Evolutionary conservation across 1,140 invertebrate genomes (phyloP), one percentile per base, ranked within the genome.

Genomic region (Babylonia areolata): DNA sequence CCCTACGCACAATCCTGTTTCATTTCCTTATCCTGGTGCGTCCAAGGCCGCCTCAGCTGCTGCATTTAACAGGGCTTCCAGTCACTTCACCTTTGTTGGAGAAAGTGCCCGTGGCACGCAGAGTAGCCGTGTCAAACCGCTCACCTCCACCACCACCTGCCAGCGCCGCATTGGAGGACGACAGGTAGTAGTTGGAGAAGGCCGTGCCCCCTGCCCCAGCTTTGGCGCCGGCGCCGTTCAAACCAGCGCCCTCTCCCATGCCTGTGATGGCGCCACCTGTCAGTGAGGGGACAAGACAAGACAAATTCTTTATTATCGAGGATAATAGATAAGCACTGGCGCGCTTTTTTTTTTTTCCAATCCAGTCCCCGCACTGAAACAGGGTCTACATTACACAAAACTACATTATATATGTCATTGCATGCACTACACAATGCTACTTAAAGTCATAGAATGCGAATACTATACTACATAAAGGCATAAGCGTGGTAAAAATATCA

Each of bases 31-130:
- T 84, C 82, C 75, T 69, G 20, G 82, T 23, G 37, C n/a, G 39
- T 64, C 69, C 69, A 79, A 15, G 83, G n/a, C 35, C 79, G 58
- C 79, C 84, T 80, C 28, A 86, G 89, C 58, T n/a, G 20, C 28
- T 64, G 5, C 20, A 17, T 82, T 87, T 81, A 85, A 37, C 39
- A n/a, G n/a, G n/a, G n/a, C n/a, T n/a, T n/a, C n/a, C n/a, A n/a
- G n/a, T 12, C 64, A 75, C 82, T 73, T 84, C 89, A 85, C 90
- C 90, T 87, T 89, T 90, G 81, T 91, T 92, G 37, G 91, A 89
- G 85, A 92, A 92, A 31, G 91, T 91, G 23, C 90, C 90, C 0
- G 89, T 91, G 37, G 89, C 90, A 73, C 91, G 82, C 17, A 92
- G 87, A 80, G 91, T 92, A 6, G 91, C 88, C 9, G 87, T 86